Percentiles rank a stretch among this genome's conserved stretches.
phyloP scores from a whole-genome alignment of 2,888 invertebrate genomes.

The Frankliniella intonsa region DNA sequence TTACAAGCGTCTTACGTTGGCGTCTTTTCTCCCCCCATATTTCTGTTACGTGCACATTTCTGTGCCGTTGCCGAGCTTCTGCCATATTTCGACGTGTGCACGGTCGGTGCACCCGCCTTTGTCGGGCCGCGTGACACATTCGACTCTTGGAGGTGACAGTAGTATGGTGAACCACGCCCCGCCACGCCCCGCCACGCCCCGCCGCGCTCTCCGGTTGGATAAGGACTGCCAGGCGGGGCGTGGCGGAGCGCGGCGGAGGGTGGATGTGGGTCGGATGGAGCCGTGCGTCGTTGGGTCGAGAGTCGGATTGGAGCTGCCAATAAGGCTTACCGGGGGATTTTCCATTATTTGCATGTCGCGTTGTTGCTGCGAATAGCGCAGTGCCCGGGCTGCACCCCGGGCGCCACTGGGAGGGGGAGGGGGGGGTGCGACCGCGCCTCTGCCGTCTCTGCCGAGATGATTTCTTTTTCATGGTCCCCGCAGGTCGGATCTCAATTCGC shows the following conservation, averaged over 20 bases:
- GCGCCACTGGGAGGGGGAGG: no score
- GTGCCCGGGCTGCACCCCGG: not conserved
- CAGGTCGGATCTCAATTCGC: not conserved
- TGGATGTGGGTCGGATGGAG: not conserved
- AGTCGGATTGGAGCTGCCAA: slow-evolving; percentile 10
- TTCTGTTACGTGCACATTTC: no score
- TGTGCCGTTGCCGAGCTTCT: no score
- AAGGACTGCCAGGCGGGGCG: not conserved
- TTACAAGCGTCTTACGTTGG: no score
- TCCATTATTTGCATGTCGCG: not conserved
- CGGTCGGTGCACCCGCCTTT: not conserved
- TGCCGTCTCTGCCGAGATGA: no score
- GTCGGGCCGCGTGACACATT: not conserved
- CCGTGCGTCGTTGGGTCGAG: not conserved
- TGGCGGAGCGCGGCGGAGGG: not conserved
- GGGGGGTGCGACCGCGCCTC: no score
- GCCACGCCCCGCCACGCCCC: no score
- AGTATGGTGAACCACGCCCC: not conserved
- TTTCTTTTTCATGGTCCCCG: no score
- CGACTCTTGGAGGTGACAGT: not conserved
- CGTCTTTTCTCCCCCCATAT: no score
- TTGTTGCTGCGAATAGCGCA: not conserved
- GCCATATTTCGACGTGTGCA: no score
- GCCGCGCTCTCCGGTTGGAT: not conserved
- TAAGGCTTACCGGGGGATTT: not conserved